Percentiles rank a stretch among this genome's conserved stretches.
Evolutionary conservation across 2,888 invertebrate genomes (phyloP).

Genomic region (Cepaea hortensis): DNA sequence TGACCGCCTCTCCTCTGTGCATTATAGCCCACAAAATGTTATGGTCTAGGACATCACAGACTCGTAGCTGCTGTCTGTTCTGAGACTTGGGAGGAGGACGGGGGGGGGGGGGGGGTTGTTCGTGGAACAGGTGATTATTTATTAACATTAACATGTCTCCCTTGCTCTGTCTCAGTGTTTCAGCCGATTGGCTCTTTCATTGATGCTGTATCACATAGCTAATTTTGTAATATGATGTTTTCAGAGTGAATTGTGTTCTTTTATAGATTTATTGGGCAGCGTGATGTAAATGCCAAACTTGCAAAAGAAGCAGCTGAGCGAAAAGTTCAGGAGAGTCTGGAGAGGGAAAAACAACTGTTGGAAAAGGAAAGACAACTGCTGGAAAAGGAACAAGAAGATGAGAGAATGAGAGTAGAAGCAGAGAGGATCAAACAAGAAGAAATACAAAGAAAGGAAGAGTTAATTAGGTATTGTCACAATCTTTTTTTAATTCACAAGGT

Average conservation of each 20-base stretch:
- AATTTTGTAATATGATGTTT: no score
- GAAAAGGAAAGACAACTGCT: background rate
- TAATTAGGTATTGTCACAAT: constrained; percentile 5
- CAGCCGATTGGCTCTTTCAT: no score
- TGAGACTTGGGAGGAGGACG: no score
- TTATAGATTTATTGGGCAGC: background rate
- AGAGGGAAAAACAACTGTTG: constrained; percentile 12
- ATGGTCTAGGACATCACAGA: constrained; percentile 88
- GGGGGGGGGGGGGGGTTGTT: no score
- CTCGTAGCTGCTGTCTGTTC: no score
- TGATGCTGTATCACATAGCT: no score
- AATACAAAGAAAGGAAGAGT: background rate
- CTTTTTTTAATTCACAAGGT: background rate
- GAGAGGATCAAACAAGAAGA: constrained; percentile 23
- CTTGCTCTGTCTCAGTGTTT: no score
- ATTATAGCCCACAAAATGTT: no score
- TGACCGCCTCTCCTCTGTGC: no score
- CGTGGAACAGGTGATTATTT: no score
- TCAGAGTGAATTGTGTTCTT: no score
- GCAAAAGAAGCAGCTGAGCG: constrained; percentile 19
- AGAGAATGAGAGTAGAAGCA: background rate
- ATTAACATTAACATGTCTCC: no score
- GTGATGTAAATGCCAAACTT: constrained; percentile 30
- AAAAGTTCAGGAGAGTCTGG: constrained; percentile 22
- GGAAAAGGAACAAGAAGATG: background rate